These are phyloP conservation scores for Orthonychiurus folsomi DNA, from an alignment of 2,888 invertebrate genomes.

Conservation along the genomic window DNA sequence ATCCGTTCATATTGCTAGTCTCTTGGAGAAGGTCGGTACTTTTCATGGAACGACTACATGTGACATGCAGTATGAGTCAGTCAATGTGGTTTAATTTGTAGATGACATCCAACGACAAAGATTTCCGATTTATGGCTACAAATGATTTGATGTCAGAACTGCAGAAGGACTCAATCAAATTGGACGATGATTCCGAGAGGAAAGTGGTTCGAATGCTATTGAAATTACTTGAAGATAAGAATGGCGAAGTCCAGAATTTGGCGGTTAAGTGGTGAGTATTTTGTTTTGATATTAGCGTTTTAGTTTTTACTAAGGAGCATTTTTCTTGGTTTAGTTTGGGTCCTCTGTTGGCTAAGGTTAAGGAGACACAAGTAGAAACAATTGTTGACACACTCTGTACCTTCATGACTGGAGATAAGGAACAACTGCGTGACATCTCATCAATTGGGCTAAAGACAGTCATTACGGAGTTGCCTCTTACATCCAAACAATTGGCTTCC, in stretches of 20 bases:
- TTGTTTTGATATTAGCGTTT: neutral
- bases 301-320: neutral
- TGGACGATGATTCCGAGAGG: constrained; percentile 97
- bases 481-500: constrained; percentile 72
- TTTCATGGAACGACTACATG: too few relatives aligned
- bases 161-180: constrained; percentile 95
- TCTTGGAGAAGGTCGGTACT: constrained; percentile 83
- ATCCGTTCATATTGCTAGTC: constrained; percentile 88
- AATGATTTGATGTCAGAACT: constrained; percentile 98
- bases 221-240: constrained; percentile 90
- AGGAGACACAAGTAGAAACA: constrained; percentile 93
- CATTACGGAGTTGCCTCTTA: constrained; percentile 86
- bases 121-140: constrained; percentile 99
- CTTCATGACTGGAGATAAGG: constrained; percentile 95
- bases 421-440: constrained; percentile 92
- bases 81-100: constrained; percentile 42
- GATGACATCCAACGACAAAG: constrained; percentile 96
- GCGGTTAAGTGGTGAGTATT: constrained; percentile 85
- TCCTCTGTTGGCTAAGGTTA: constrained; percentile 93
- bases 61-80: neutral
- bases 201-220: constrained; percentile 96
- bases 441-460: constrained; percentile 98
- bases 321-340: constrained; percentile 87
- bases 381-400: constrained; percentile 93
- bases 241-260: constrained; percentile 98